Conservation (phyloP, 2,113 vertebrate genomes). For the Recurvirostra avosetta region DNA sequence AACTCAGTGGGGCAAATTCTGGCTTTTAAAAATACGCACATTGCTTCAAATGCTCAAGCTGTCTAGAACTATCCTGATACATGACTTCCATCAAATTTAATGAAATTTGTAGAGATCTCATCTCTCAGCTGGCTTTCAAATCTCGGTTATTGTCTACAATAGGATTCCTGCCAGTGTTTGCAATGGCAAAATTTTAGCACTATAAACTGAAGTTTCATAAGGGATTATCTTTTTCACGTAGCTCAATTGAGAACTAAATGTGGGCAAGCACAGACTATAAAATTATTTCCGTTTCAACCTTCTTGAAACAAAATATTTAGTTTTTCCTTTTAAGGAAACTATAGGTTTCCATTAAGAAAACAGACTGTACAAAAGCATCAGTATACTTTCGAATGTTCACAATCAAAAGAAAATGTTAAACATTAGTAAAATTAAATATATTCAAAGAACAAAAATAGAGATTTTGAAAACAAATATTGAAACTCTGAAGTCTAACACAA, state of each 20-base stretch:
- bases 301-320: not conserved
- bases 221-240: not conserved
- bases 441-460: not conserved
- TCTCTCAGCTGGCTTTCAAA: not conserved
- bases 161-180: not conserved
- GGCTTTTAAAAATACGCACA: not conserved
- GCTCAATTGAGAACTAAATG: not conserved
- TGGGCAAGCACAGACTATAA: not conserved
- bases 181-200: not conserved
- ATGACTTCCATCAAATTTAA: not conserved
- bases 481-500: not conserved
- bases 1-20: not conserved
- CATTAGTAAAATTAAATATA: not conserved
- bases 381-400: not conserved
- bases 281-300: not conserved
- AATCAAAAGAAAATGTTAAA: not conserved
- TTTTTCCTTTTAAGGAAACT: not conserved
- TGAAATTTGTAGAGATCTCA: not conserved
- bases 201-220: not conserved
- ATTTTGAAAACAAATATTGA: not conserved
- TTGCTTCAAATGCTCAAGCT: not conserved
- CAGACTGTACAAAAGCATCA: not conserved
- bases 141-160: not conserved
- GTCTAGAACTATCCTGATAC: not conserved
- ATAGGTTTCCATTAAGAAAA: not conserved